phyloP scores from a whole-genome alignment of 2,888 invertebrate species.

The Eristalis tenax region DNA sequence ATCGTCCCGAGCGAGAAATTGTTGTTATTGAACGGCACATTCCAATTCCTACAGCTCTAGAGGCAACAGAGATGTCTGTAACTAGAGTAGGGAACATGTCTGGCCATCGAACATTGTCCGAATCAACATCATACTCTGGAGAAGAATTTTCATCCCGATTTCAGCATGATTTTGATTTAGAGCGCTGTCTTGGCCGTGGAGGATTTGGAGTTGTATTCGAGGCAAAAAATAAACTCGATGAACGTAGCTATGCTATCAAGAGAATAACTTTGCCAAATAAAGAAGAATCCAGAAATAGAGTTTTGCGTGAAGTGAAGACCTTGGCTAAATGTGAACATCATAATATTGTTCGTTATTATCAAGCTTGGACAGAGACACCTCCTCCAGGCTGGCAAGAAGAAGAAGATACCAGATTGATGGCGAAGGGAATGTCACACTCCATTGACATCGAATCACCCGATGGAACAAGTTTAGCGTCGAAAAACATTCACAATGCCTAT shows the following conservation, averaged over 20 bases:
- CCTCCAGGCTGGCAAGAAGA: slow-evolving; percentile 93
- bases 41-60: slow-evolving; percentile 79
- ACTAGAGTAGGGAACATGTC: slow-evolving; percentile 69
- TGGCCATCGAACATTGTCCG: slow-evolving; percentile 73
- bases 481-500: not conserved
- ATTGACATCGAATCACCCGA: slow-evolving; percentile 81
- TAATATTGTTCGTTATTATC: slow-evolving; percentile 95
- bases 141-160: slow-evolving; percentile 85
- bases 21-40: slow-evolving; percentile 81
- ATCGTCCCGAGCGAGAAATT: slow-evolving; percentile 77
- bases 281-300: slow-evolving; percentile 90
- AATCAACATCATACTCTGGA: slow-evolving; percentile 76
- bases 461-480: slow-evolving; percentile 76
- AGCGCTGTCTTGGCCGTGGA: slow-evolving; percentile 92
- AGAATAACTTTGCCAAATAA: slow-evolving; percentile 93
- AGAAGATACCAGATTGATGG: slow-evolving; percentile 84
- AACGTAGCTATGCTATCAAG: slow-evolving; percentile 97
- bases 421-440: slow-evolving; percentile 78
- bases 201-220: slow-evolving; percentile 99
- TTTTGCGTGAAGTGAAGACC: slow-evolving; percentile 96
- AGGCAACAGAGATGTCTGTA: slow-evolving; percentile 79
- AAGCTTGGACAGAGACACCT: slow-evolving; percentile 97
- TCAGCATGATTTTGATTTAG: slow-evolving; percentile 90
- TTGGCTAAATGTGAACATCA: slow-evolving; percentile 96
- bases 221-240: slow-evolving; percentile 95